A percentile compares a stretch with the other conserved stretches of the same genome.
These are phyloP conservation scores for Diachrysia chrysitis DNA, from an alignment of 2,888 invertebrate species.

Conservation along the genomic window DNA sequence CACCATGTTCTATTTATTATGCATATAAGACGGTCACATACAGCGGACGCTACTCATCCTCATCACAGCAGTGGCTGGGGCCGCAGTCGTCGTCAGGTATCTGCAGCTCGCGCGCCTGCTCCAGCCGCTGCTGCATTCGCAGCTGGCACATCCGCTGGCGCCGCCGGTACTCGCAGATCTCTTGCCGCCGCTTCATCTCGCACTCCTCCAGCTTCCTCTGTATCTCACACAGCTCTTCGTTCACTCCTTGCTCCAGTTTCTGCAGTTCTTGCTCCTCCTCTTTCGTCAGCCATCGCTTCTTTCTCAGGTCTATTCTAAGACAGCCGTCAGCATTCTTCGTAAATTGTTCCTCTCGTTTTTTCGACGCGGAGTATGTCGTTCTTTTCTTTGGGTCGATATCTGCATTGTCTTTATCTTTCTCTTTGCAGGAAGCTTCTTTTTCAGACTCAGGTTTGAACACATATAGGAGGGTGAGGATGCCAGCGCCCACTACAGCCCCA, in stretches of 20 bases:
- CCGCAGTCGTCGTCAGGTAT: not conserved
- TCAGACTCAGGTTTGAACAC: constrained; percentile 3
- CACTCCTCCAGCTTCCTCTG: not conserved
- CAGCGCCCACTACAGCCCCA: constrained; percentile 9
- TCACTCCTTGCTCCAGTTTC: not conserved
- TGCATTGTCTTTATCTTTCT: no score
- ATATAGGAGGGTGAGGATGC: constrained; percentile 14
- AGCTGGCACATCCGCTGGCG: not conserved
- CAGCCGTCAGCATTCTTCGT: constrained; percentile 4
- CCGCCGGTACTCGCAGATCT: not conserved
- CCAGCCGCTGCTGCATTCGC: not conserved
- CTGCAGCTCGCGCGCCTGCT: not conserved
- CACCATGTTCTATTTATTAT: not conserved
- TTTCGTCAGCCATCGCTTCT: constrained; percentile 12
- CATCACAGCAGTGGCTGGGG: not conserved
- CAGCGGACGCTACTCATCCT: not conserved
- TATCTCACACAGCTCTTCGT: not conserved
- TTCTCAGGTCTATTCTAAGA: not conserved
- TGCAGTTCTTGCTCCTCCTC: constrained; percentile 8
- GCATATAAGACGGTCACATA: not conserved
- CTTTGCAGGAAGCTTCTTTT: not conserved
- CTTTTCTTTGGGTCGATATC: not conserved
- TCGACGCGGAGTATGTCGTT: not conserved
- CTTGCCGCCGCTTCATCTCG: not conserved
- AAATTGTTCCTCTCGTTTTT: not conserved